These are phyloP conservation scores for Amazona finschi DNA, from an alignment of 2,797 vertebrate genomes.

Conservation along the genomic window DNA sequence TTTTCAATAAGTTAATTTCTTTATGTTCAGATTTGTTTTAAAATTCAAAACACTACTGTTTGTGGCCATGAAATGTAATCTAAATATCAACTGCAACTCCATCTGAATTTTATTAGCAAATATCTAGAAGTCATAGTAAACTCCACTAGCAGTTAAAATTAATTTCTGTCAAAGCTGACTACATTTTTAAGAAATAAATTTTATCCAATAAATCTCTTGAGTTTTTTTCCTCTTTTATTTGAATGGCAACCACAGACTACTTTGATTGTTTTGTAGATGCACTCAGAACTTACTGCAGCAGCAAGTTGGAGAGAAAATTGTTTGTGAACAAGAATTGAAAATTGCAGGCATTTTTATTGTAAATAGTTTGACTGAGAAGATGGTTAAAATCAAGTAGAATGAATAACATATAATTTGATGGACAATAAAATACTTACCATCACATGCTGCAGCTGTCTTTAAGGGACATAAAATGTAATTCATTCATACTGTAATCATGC, in stretches of 20 bases:
- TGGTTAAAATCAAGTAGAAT: constrained; percentile 79
- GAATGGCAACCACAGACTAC: constrained; percentile 68
- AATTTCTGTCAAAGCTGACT: constrained; percentile 60
- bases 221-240: constrained; percentile 53
- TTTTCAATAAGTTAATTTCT: constrained; percentile 63
- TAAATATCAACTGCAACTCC: constrained; percentile 50
- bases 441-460: constrained; percentile 81
- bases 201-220: constrained; percentile 24
- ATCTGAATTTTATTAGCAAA: constrained; percentile 41
- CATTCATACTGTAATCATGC: constrained; percentile 80
- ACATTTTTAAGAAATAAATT: constrained; percentile 49
- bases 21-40: constrained; percentile 53
- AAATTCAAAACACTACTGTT: constrained; percentile 49
- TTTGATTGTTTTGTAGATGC: constrained; percentile 71
- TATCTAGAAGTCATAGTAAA: constrained; percentile 60
- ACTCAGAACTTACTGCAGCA: constrained; percentile 72
- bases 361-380: constrained; percentile 74
- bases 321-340: constrained; percentile 69
- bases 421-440: constrained; percentile 78
- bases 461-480: constrained; percentile 74
- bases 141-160: constrained; percentile 65
- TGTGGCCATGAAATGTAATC: constrained; percentile 52
- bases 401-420: constrained; percentile 71
- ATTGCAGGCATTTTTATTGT: constrained; percentile 78
- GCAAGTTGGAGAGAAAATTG: constrained; percentile 70